Conservation (phyloP, 1,140 invertebrate species). For the Drosophila nebulosa region DNA sequence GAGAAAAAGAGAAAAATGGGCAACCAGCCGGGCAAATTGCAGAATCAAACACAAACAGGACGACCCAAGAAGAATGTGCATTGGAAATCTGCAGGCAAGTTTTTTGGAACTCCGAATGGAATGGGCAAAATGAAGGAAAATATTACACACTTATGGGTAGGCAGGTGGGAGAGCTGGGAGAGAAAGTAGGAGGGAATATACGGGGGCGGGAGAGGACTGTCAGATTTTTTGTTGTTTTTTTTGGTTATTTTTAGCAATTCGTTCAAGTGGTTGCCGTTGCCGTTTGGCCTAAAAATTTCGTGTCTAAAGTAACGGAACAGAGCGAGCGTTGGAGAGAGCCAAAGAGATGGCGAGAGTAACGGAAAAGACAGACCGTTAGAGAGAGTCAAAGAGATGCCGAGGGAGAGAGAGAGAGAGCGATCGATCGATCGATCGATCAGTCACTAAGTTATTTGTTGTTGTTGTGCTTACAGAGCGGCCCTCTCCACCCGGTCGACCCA, state of each 20-base stretch:
- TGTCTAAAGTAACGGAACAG: constrained; percentile 32
- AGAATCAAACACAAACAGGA: constrained; percentile 63
- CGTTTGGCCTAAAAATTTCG: constrained; percentile 62
- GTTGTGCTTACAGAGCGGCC: constrained; percentile 84
- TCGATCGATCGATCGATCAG: neutral
- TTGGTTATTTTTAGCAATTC: constrained; percentile 74
- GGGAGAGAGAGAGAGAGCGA: neutral
- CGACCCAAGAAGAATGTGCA: constrained; percentile 86
- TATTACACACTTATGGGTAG: constrained; percentile 31
- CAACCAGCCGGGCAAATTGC: constrained; percentile 79
- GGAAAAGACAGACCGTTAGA: no score
- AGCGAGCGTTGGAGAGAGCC: constrained; percentile 55
- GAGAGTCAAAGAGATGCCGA: neutral
- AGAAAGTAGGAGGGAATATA: constrained; percentile 13
- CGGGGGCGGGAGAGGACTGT: constrained; percentile 53
- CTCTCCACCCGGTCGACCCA: constrained; percentile 88
- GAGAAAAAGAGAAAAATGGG: constrained; percentile 49
- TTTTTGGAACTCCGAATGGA: neutral
- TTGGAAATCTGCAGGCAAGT: constrained; percentile 87
- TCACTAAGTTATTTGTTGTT: constrained; percentile 36
- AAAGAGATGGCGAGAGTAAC: neutral
- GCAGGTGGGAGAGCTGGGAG: constrained; percentile 55
- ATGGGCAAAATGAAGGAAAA: constrained; percentile 7
- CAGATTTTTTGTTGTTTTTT: constrained; percentile 40
- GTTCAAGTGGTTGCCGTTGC: constrained; percentile 74